Evolutionary conservation across 1,140 invertebrate genomes (phyloP).

Genomic region (Augochlora pura): DNA sequence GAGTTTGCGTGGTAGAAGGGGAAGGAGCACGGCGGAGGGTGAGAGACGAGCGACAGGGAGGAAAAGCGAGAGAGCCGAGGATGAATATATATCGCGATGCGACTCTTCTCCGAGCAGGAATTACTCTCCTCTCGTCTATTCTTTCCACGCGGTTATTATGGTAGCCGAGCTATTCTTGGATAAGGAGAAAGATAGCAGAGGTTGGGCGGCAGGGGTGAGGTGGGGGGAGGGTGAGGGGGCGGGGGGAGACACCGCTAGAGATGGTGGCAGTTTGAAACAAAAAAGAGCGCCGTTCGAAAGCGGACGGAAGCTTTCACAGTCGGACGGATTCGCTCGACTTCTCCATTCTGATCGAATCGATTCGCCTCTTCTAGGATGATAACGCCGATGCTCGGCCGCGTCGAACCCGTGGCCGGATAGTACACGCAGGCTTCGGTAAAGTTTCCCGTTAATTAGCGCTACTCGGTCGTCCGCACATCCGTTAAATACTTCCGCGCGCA

Average conservation of each 20-base stretch:
- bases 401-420: no score
- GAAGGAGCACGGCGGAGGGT: no score
- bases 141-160: slow-evolving; percentile 59
- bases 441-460: slow-evolving; percentile 16
- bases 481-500: background rate
- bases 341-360: slow-evolving; percentile 51
- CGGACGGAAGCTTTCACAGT: slow-evolving; percentile 52
- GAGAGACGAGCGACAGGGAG: background rate
- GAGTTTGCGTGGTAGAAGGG: no score
- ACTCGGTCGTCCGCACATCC: background rate
- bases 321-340: slow-evolving; percentile 34
- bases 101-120: slow-evolving; percentile 46
- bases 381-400: slow-evolving; percentile 2
- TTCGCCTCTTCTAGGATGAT: slow-evolving; percentile 25
- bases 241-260: background rate
- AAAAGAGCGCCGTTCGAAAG: slow-evolving; percentile 48
- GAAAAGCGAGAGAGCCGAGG: slow-evolving; percentile 4
- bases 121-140: slow-evolving; percentile 56
- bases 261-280: slow-evolving; percentile 43
- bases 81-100: slow-evolving; percentile 50
- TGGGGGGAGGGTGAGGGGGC: no score
- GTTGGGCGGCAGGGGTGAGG: background rate
- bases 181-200: slow-evolving; percentile 30
- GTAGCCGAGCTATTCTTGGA: slow-evolving; percentile 49
- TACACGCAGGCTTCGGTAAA: slow-evolving; percentile 1